Percentiles rank a stretch among this genome's conserved stretches.
phyloP scores from a whole-genome alignment of 2,113 vertebrate species.

The Ancistrus triradiatus region DNA sequence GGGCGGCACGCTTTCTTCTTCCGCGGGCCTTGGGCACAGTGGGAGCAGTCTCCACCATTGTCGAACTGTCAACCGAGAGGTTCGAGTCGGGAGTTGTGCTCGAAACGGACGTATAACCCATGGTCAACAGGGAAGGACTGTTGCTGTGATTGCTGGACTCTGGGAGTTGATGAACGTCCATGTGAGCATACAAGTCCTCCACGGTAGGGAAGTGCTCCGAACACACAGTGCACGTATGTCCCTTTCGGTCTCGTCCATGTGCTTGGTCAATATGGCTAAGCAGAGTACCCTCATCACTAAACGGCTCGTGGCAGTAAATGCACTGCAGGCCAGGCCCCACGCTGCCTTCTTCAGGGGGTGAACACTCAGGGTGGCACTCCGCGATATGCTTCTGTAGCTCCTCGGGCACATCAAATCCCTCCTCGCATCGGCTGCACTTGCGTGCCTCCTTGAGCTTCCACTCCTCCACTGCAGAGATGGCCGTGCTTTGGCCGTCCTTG shows the following conservation, averaged over 20 bases:
- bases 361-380: conserved; percentile 94
- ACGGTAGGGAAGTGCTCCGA: conserved; percentile 89
- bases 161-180: conserved; percentile 93
- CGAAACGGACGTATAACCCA: conserved; percentile 95
- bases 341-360: conserved; percentile 86
- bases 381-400: conserved; percentile 95
- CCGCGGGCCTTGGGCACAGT: conserved; percentile 88
- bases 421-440: conserved; percentile 95
- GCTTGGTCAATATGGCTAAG: conserved; percentile 90
- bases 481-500: conserved; percentile 82
- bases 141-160: conserved; percentile 97
- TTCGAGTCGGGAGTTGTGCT: conserved; percentile 98
- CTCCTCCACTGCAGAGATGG: conserved; percentile 80
- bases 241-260: conserved; percentile 86
- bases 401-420: conserved; percentile 94
- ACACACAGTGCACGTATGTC: conserved; percentile 84
- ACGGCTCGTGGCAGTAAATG: conserved; percentile 94
- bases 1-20: conserved; percentile 87
- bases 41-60: conserved; percentile 85
- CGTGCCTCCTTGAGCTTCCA: conserved; percentile 95
- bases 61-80: conserved; percentile 93
- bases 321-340: conserved; percentile 86
- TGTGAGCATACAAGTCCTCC: conserved; percentile 92
- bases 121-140: conserved; percentile 89
- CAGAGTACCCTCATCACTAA: conserved; percentile 86